Percentiles rank a stretch among this genome's conserved stretches.
Conservation (phyloP, 2,888 invertebrate genomes). For the Opisthograptis luteolata region DNA sequence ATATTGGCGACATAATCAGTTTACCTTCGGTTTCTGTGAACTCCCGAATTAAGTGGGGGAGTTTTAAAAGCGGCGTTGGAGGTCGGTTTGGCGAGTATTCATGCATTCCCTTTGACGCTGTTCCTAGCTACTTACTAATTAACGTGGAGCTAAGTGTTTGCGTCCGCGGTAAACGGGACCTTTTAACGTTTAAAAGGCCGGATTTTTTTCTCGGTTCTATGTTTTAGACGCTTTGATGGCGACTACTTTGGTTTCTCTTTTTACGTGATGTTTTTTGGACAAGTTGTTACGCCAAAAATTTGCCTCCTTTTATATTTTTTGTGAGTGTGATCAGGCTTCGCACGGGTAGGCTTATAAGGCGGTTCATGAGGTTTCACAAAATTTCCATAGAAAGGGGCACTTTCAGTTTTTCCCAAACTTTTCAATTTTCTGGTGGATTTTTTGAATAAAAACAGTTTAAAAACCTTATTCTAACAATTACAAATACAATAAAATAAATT, state of each 20-base stretch:
- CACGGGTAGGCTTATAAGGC: no score
- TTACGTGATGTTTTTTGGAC: slow-evolving; percentile 67
- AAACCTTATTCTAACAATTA: no score
- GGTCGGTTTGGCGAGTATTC: slow-evolving; percentile 79
- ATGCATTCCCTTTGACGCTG: slow-evolving; percentile 84
- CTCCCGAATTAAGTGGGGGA: slow-evolving; percentile 73
- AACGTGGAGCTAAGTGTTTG: slow-evolving; percentile 82
- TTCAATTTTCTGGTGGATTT: no score
- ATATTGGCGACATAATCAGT: slow-evolving; percentile 78
- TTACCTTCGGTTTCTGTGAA: slow-evolving; percentile 79
- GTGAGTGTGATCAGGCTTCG: no score
- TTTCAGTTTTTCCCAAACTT: no score
- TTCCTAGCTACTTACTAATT: slow-evolving; percentile 82
- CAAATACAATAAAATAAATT: no score
- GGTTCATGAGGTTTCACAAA: no score
- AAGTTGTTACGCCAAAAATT: slow-evolving; percentile 62
- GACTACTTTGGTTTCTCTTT: slow-evolving; percentile 74
- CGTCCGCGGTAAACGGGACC: slow-evolving; percentile 82
- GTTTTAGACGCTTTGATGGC: slow-evolving; percentile 77
- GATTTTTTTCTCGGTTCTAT: slow-evolving; percentile 68
- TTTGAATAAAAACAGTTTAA: no score
- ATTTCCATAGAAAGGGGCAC: no score
- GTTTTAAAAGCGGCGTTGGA: slow-evolving; percentile 79
- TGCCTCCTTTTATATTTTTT: slow-evolving; percentile 27
- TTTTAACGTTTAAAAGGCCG: slow-evolving; percentile 81